Percentiles rank a stretch among this genome's conserved stretches.
Conservation (phyloP, 2,888 invertebrate genomes). For the Odontomyia ornata region DNA sequence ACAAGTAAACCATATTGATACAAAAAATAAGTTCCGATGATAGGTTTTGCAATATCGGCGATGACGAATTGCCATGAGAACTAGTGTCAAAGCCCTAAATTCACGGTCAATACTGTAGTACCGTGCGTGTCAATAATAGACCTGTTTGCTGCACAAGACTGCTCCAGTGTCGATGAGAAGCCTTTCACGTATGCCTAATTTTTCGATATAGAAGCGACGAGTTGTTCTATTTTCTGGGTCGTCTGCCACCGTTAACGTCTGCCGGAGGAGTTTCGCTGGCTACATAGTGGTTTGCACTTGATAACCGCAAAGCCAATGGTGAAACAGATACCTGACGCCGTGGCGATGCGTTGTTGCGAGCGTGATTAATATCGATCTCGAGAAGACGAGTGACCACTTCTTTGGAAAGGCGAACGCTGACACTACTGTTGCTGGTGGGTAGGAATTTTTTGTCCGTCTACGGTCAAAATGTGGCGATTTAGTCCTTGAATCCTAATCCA, state of each 20-base stretch:
- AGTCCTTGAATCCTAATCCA: neutral
- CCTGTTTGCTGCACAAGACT: constrained; percentile 53
- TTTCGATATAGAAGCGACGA: neutral
- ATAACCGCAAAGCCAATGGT: neutral
- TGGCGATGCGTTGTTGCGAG: neutral
- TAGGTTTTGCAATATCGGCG: constrained; percentile 54
- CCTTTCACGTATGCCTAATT: no score
- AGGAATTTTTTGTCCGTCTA: neutral
- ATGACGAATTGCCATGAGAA: constrained; percentile 55
- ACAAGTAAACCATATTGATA: neutral
- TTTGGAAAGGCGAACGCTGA: neutral
- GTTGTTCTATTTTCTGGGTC: neutral
- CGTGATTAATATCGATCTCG: neutral
- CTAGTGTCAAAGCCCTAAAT: constrained; percentile 53
- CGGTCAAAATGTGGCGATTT: neutral
- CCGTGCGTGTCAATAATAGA: constrained; percentile 54
- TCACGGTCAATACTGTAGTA: constrained; percentile 47
- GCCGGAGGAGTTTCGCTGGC: neutral
- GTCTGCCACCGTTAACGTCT: neutral
- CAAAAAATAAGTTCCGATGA: constrained; percentile 55
- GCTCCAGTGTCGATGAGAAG: constrained; percentile 34
- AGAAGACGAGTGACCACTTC: neutral
- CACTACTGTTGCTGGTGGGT: neutral
- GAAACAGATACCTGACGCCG: neutral
- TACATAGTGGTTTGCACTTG: neutral